A percentile compares a stretch with the other conserved stretches of the same genome.
Evolutionary conservation across 2,888 invertebrate species (phyloP).

Genomic region (Sepioteuthis lessoniana): DNA sequence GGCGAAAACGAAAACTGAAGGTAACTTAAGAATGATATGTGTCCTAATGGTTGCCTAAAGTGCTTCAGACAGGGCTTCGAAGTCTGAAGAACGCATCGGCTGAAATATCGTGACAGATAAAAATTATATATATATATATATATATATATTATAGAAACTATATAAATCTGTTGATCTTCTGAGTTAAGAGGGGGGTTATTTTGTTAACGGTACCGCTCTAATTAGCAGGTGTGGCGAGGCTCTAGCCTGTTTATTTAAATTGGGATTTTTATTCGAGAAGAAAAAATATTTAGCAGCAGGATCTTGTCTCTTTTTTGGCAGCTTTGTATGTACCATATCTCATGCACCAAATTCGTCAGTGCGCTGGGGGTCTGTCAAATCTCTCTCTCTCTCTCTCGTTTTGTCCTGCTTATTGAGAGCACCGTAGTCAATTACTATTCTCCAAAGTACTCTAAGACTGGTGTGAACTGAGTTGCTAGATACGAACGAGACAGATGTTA

Average conservation of each 20-base stretch:
- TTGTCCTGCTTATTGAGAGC: too few relatives aligned
- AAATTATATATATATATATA: too few relatives aligned
- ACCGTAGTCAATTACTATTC: too few relatives aligned
- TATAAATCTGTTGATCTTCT: neutral
- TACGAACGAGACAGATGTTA: too few relatives aligned
- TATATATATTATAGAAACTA: neutral
- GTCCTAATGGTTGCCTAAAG: too few relatives aligned
- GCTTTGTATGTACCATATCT: neutral
- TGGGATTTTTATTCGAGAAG: neutral
- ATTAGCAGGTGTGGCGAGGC: neutral
- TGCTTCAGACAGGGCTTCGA: too few relatives aligned
- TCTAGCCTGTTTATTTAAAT: neutral
- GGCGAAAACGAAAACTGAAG: too few relatives aligned
- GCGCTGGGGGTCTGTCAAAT: neutral
- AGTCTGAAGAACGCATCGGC: neutral
- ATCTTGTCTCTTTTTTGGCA: neutral
- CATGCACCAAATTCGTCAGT: neutral
- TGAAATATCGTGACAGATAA: too few relatives aligned
- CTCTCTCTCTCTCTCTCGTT: too few relatives aligned
- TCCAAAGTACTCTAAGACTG: too few relatives aligned
- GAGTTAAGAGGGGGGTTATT: neutral
- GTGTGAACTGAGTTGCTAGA: too few relatives aligned
- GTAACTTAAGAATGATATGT: too few relatives aligned
- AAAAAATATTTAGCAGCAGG: neutral
- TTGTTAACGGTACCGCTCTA: neutral